Conservation (phyloP, 1,140 invertebrate species). For the Laodelphax striatellus region DNA sequence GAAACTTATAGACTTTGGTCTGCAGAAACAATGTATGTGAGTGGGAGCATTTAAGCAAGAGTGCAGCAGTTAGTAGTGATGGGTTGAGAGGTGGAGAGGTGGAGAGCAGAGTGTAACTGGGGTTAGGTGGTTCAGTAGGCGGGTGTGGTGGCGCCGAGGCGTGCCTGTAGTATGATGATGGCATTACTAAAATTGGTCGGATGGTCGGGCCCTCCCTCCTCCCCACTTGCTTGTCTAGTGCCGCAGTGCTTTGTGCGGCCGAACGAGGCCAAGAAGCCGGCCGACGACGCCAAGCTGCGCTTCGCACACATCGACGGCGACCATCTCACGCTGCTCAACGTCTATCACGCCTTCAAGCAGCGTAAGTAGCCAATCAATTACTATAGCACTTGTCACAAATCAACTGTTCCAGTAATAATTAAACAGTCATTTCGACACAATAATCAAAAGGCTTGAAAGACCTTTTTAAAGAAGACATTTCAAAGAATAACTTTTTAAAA, state of each 20-base stretch:
- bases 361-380: conserved; percentile 73
- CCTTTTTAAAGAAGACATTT: too few species aligned
- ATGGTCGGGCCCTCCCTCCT: conserved; percentile 34
- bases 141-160: conserved; percentile 20
- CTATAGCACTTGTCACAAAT: too few species aligned
- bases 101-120: conserved; percentile 27
- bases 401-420: too few species aligned
- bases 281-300: conserved; percentile 97
- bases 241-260: conserved; percentile 99
- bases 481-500: too few species aligned
- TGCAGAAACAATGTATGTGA: too few species aligned
- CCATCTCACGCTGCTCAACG: conserved; percentile 88
- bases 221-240: conserved; percentile 49
- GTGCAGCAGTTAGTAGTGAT: too few species aligned
- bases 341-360: conserved; percentile 98
- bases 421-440: too few species aligned
- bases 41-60: too few species aligned
- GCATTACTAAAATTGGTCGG: conserved; percentile 41
- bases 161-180: neutral
- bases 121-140: conserved; percentile 37
- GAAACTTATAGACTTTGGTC: too few species aligned
- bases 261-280: conserved; percentile 96
- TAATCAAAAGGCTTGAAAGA: too few species aligned
- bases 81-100: neutral
- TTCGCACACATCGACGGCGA: conserved; percentile 99